phyloP scores from a whole-genome alignment of 2,113 vertebrate genomes.

The Lasiurus borealis region DNA sequence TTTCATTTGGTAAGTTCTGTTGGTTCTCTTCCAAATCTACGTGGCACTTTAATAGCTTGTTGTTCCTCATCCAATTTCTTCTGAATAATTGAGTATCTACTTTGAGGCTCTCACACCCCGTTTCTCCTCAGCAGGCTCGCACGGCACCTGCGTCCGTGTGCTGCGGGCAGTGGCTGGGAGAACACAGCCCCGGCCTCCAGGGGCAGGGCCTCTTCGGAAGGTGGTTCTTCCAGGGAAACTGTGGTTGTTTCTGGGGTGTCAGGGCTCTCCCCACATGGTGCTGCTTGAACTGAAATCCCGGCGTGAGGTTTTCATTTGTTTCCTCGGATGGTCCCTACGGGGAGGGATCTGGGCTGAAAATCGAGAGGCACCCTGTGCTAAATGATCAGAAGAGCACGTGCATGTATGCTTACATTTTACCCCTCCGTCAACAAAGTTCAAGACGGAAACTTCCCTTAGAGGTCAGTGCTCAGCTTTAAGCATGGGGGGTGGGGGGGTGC shows the following conservation, averaged over 20 bases:
- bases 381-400: not conserved
- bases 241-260: not conserved
- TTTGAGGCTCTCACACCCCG: not conserved
- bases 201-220: not conserved
- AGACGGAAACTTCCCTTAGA: not conserved
- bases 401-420: not conserved
- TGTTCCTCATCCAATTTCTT: not conserved
- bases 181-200: not conserved
- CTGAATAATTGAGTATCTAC: not conserved
- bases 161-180: not conserved
- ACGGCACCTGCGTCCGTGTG: rapidly evolving
- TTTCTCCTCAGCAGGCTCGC: not conserved
- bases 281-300: not conserved
- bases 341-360: not conserved
- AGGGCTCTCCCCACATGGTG: no score
- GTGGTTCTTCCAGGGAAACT: not conserved
- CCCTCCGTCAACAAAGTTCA: not conserved
- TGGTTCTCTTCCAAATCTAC: not conserved
- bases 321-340: not conserved
- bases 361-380: not conserved
- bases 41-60: not conserved
- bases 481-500: no score
- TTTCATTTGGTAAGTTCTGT: not conserved
- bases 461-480: rapidly evolving
- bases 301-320: not conserved